phyloP scores from a whole-genome alignment of 2,888 invertebrate species.

The Yponomeuta sedellus region DNA sequence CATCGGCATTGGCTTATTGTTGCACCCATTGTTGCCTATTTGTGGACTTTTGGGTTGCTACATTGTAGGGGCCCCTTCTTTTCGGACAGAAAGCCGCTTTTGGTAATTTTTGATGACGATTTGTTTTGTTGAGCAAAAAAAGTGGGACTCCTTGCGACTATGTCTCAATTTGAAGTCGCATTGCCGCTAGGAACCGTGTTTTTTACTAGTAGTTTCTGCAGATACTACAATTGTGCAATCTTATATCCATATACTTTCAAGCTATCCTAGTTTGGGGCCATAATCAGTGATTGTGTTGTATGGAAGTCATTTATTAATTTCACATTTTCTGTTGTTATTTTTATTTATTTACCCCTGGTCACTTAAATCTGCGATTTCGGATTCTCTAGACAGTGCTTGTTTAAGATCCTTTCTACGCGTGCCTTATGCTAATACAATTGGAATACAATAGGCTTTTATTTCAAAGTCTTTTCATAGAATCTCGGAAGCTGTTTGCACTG shows the following conservation, averaged over 20 bases:
- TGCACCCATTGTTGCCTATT: conserved; percentile 62
- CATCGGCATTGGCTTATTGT: conserved; percentile 71
- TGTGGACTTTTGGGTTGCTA: conserved; percentile 72
- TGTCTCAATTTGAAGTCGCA: conserved; percentile 4
- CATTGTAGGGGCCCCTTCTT: conserved; percentile 47
- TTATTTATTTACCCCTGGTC: too few species aligned
- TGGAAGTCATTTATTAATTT: too few species aligned
- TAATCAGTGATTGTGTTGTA: too few species aligned
- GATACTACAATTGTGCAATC: neutral
- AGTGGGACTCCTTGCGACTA: conserved; percentile 32
- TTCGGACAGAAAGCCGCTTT: conserved; percentile 33
- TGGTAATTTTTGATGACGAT: conserved; percentile 19
- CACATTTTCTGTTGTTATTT: too few species aligned
- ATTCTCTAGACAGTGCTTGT: too few species aligned
- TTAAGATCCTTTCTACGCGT: too few species aligned
- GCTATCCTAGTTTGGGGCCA: too few species aligned
- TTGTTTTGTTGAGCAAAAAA: conserved; percentile 34
- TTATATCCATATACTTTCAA: neutral
- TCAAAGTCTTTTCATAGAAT: too few species aligned
- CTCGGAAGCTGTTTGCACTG: too few species aligned
- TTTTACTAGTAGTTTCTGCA: neutral
- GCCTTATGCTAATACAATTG: too few species aligned
- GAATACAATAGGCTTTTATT: too few species aligned
- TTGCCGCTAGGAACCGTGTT: conserved; percentile 25
- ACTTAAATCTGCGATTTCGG: too few species aligned